These are phyloP conservation scores for Tanypteryx hageni DNA, from an alignment of 2,888 invertebrate species.

Conservation along the genomic window DNA sequence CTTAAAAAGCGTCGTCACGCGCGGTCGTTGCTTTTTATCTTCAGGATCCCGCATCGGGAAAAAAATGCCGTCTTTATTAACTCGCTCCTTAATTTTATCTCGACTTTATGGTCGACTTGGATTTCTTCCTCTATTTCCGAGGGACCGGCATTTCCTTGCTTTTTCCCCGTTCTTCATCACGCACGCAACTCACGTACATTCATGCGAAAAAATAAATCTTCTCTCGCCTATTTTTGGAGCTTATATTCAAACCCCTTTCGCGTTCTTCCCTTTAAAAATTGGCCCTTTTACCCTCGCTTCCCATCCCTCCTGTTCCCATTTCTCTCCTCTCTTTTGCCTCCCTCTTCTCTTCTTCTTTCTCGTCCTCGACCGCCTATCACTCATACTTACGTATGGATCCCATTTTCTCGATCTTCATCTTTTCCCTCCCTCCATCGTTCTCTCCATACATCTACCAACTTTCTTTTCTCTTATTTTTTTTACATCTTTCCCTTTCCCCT, in stretches of 20 bases:
- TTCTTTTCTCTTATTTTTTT: too few species aligned
- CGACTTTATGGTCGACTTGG: constrained; percentile 18
- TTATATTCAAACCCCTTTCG: neutral
- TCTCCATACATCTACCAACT: too few species aligned
- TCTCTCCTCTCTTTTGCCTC: neutral
- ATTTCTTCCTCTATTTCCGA: neutral
- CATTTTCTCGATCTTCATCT: too few species aligned
- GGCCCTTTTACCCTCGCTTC: neutral
- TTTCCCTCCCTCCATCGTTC: too few species aligned
- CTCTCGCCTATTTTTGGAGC: neutral
- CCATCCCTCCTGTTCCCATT: neutral
- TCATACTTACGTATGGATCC: too few species aligned
- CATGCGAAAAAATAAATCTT: constrained; percentile 1
- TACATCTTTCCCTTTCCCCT: neutral
- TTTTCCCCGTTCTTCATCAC: neutral
- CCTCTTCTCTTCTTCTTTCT: too few species aligned
- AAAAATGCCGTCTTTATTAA: neutral
- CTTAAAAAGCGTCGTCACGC: constrained; percentile 1
- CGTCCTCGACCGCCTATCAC: too few species aligned
- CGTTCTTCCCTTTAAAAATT: neutral
- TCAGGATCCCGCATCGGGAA: neutral
- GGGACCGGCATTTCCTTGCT: neutral
- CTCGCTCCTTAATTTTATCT: constrained; percentile 15
- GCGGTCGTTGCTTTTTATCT: neutral
- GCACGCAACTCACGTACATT: neutral